Evolutionary conservation across 2,888 invertebrate species (phyloP).

Genomic region (Brenthis daphne): DNA sequence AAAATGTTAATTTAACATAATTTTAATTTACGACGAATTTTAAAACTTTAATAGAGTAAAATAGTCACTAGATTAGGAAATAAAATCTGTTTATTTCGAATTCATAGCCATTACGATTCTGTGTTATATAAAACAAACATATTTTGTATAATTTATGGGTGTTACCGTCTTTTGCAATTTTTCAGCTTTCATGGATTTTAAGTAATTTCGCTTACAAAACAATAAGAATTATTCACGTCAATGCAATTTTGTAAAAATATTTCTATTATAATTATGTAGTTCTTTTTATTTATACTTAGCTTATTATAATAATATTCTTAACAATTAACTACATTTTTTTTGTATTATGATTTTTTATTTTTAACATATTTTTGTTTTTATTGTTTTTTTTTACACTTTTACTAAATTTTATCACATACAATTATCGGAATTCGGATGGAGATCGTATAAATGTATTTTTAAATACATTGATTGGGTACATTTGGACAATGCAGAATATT

Average conservation of each 20-base stretch:
- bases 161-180: not conserved
- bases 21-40: too few relatives aligned
- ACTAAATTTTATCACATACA: constrained; percentile 51
- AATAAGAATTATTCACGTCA: not conserved
- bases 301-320: constrained; percentile 12
- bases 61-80: not conserved
- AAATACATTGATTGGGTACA: not conserved
- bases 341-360: constrained; percentile 22
- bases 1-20: not conserved
- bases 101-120: too few relatives aligned
- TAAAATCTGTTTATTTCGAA: too few relatives aligned
- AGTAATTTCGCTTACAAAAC: not conserved
- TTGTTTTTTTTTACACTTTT: constrained; percentile 19
- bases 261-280: constrained; percentile 13
- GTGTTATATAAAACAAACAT: too few relatives aligned
- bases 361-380: constrained; percentile 33
- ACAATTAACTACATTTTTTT: constrained; percentile 10
- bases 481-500: not conserved
- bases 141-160: not conserved
- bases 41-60: not conserved
- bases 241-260: constrained; percentile 25
- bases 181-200: not conserved
- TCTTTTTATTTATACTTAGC: constrained; percentile 6
- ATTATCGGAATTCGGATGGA: constrained; percentile 51
- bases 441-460: constrained; percentile 32